Evolutionary conservation across 2,797 vertebrate species (phyloP).

Genomic region (Ataeniobius toweri): DNA sequence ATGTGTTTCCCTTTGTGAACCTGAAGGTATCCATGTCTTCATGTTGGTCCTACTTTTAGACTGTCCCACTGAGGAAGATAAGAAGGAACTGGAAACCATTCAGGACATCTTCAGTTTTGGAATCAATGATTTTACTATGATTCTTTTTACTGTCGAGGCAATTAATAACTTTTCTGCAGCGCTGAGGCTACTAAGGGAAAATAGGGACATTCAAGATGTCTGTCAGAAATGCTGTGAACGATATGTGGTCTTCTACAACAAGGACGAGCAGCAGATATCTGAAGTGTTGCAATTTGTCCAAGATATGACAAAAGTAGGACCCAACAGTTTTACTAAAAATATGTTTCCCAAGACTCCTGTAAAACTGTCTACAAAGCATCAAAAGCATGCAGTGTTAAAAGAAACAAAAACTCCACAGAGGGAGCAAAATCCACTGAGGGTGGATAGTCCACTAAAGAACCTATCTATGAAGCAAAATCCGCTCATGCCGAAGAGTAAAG

Average conservation of each 20-base stretch:
- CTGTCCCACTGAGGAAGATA: constrained; percentile 39
- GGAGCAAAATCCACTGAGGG: background rate
- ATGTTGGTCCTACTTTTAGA: constrained; percentile 42
- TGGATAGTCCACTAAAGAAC: background rate
- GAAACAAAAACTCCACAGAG: too few relatives aligned
- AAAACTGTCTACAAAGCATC: fast-evolving
- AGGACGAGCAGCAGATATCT: constrained; percentile 20
- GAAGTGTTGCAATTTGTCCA: constrained; percentile 27
- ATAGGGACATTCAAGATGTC: constrained; percentile 18
- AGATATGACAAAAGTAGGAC: background rate
- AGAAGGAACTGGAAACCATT: constrained; percentile 46
- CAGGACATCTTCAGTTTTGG: constrained; percentile 21
- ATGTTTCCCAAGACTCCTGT: background rate
- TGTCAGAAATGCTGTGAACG: background rate
- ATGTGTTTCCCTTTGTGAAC: constrained; percentile 24
- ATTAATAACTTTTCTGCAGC: background rate
- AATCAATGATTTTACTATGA: constrained; percentile 29
- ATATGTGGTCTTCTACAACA: background rate
- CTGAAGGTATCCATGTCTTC: constrained; percentile 44
- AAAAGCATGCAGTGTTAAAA: background rate
- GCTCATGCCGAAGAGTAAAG: background rate
- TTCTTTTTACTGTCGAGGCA: constrained; percentile 36
- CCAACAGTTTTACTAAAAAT: constrained; percentile 24
- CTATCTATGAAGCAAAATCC: background rate
- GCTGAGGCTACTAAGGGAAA: constrained; percentile 12